These are phyloP conservation scores for Petrocephalus sullivani DNA, from an alignment of 2,797 vertebrate species.

Conservation along the genomic window DNA sequence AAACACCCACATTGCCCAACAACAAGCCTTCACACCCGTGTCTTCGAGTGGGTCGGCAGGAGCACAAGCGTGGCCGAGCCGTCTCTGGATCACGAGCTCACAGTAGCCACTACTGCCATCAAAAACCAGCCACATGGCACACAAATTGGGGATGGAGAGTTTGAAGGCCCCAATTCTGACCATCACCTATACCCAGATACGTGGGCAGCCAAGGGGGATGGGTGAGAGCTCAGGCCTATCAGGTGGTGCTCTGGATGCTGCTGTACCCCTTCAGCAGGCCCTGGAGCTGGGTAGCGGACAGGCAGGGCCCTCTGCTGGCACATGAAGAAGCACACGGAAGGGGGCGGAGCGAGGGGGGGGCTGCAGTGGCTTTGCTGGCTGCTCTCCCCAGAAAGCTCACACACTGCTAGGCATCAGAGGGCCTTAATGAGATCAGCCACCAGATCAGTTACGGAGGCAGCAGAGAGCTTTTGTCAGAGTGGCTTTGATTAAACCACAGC, in stretches of 20 bases:
- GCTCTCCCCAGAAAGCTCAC: too few relatives aligned
- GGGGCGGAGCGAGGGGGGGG: too few relatives aligned
- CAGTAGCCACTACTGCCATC: conserved; percentile 9
- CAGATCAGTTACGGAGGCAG: too few relatives aligned
- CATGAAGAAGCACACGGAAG: too few relatives aligned
- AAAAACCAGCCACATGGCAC: neutral
- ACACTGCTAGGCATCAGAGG: too few relatives aligned
- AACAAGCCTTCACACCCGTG: too few relatives aligned
- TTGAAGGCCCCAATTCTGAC: neutral
- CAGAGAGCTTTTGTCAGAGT: too few relatives aligned
- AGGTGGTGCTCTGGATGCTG: neutral
- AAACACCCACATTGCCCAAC: too few relatives aligned
- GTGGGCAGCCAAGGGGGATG: neutral
- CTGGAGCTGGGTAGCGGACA: neutral
- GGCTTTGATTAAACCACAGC: too few relatives aligned
- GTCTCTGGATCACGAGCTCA: conserved; percentile 19
- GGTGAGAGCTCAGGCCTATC: neutral
- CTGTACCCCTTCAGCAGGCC: neutral
- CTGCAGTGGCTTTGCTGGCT: too few relatives aligned
- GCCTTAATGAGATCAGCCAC: too few relatives aligned
- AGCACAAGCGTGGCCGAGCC: conserved; percentile 4
- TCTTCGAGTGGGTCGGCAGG: too few relatives aligned
- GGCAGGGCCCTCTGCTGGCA: neutral
- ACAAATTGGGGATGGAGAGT: neutral
- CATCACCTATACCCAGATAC: neutral